Evolutionary conservation across 2,797 vertebrate genomes (phyloP).

Genomic region (Heterohyrax brucei): DNA sequence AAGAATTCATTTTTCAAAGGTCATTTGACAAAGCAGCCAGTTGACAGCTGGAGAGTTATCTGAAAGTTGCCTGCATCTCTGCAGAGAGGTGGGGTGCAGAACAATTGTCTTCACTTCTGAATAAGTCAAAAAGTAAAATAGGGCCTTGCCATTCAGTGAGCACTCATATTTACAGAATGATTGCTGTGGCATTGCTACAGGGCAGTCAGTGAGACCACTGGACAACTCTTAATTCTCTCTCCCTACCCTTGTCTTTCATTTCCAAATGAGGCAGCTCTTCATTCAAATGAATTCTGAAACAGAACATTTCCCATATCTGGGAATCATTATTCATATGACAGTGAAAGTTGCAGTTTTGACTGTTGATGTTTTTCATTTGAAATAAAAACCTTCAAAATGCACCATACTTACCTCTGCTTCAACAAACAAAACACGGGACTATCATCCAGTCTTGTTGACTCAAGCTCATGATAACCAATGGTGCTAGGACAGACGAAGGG

Average conservation of each 20-base stretch:
- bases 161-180: not conserved
- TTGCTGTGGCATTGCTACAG: not conserved
- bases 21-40: slow-evolving; percentile 39
- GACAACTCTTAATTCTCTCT: slow-evolving; percentile 1
- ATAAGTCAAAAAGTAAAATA: slow-evolving; percentile 33
- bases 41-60: not conserved
- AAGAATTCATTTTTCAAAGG: slow-evolving; percentile 35
- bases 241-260: not conserved
- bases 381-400: slow-evolving; percentile 45
- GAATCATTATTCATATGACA: slow-evolving; percentile 15
- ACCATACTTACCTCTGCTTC: not conserved
- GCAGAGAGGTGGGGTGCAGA: not conserved
- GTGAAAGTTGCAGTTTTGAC: not conserved
- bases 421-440: slow-evolving; percentile 51
- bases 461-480: slow-evolving; percentile 14
- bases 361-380: slow-evolving; percentile 41
- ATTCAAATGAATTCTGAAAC: slow-evolving; percentile 63
- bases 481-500: not conserved
- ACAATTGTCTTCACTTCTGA: slow-evolving; percentile 1
- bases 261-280: slow-evolving; percentile 49
- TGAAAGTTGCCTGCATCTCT: not conserved
- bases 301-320: not conserved
- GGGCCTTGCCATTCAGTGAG: not conserved
- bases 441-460: slow-evolving; percentile 49
- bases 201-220: not conserved